A percentile compares a stretch with the other conserved stretches of the same genome.
Evolutionary conservation across 2,113 vertebrate genomes (phyloP).

Genomic region (Ageneiosus marmoratus): DNA sequence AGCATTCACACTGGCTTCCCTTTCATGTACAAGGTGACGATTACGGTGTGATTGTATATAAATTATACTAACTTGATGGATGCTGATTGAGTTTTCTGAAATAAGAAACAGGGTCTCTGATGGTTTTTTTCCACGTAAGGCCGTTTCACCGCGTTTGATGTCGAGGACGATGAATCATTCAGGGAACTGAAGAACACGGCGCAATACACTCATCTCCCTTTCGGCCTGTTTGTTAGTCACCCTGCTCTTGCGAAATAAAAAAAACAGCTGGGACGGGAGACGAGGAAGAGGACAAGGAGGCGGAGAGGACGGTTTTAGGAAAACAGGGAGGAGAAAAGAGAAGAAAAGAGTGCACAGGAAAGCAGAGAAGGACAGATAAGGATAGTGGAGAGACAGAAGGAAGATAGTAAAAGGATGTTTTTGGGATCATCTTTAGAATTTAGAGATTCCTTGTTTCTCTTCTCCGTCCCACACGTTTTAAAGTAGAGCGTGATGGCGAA

Average conservation of each 20-base stretch:
- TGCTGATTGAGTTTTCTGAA: background rate
- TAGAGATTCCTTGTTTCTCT: background rate
- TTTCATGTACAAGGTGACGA: background rate
- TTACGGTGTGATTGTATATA: background rate
- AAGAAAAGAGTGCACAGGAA: background rate
- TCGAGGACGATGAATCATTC: conserved; percentile 46
- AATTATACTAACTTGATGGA: background rate
- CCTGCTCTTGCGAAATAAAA: background rate
- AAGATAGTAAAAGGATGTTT: background rate
- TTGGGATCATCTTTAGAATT: too few species aligned
- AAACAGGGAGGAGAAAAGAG: background rate
- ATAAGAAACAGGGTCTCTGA: background rate
- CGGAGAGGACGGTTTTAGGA: background rate
- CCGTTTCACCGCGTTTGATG: conserved; percentile 29
- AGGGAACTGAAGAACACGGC: conserved; percentile 26
- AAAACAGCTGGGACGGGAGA: background rate
- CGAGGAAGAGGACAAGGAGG: background rate
- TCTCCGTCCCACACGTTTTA: conserved; percentile 19
- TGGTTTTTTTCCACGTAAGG: background rate
- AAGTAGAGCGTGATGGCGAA: background rate
- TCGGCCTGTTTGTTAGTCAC: conserved; percentile 19
- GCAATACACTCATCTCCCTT: conserved; percentile 4
- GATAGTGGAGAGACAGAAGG: background rate
- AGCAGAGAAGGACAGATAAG: background rate
- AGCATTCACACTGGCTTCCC: background rate